Conservation (phyloP, 2,113 vertebrate genomes). For the Heterocephalus glaber region DNA sequence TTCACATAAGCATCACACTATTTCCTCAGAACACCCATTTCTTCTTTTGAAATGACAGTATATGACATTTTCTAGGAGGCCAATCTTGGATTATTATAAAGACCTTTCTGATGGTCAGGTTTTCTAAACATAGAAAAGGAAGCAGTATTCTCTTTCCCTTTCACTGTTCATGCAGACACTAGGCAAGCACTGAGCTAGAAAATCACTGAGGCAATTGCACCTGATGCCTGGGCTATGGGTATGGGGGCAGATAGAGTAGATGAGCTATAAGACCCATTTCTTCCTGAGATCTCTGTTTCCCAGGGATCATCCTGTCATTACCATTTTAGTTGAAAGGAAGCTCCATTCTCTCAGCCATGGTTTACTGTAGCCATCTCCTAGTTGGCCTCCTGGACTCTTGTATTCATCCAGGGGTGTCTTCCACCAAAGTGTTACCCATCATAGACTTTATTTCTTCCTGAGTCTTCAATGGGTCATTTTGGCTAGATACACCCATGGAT, state of each 20-base stretch:
- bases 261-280: neutral
- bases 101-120: neutral
- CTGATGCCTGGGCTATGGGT: neutral
- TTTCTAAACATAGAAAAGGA: neutral
- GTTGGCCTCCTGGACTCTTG: neutral
- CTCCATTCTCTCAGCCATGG: neutral
- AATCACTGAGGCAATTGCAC: neutral
- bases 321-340: neutral
- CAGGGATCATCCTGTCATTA: neutral
- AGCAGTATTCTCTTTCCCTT: neutral
- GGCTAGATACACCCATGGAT: neutral
- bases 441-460: neutral
- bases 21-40: neutral
- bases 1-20: neutral
- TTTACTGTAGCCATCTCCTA: neutral
- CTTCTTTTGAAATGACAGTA: slow-evolving; percentile 24
- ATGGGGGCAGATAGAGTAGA: neutral
- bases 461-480: neutral
- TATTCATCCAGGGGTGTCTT: neutral
- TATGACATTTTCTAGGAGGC: neutral
- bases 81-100: neutral
- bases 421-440: neutral
- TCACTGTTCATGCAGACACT: neutral
- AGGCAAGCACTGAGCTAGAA: neutral
- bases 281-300: neutral